Conservation (phyloP, 2,888 invertebrate species). For the Clivina fossor region DNA sequence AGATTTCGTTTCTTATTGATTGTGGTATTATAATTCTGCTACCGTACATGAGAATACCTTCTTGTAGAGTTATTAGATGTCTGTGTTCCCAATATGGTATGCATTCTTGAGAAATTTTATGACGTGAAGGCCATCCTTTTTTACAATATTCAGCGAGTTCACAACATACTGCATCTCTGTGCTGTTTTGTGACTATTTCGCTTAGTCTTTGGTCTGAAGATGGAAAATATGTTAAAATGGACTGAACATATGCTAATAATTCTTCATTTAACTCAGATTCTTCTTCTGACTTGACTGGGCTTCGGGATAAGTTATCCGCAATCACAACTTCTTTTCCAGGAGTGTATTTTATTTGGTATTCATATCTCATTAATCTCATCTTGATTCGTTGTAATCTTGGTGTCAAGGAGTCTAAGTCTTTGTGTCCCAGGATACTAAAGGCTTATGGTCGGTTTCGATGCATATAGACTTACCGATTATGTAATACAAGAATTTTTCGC, state of each 20-base stretch:
- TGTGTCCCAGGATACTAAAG: constrained; percentile 26
- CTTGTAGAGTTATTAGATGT: constrained; percentile 27
- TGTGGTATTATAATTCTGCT: constrained; percentile 35
- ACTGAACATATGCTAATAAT: constrained; percentile 13
- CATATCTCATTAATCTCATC: constrained; percentile 33
- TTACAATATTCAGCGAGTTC: constrained; percentile 12
- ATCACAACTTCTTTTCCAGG: constrained; percentile 32
- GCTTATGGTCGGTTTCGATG: constrained; percentile 24
- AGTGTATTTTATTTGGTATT: constrained; percentile 26
- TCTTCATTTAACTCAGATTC: constrained; percentile 18
- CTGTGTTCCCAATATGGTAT: constrained; percentile 30
- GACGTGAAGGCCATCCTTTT: constrained; percentile 35
- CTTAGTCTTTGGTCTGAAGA: constrained; percentile 17
- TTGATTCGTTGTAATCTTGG: constrained; percentile 21
- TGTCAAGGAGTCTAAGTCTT: constrained; percentile 24
- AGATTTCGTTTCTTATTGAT: constrained; percentile 32
- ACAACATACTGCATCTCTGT: constrained; percentile 13
- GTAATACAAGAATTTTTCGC: constrained; percentile 20
- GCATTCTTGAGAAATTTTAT: constrained; percentile 30
- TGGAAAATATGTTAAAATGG: constrained; percentile 8
- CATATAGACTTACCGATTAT: constrained; percentile 1
- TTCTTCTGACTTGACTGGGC: constrained; percentile 8
- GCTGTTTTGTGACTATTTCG: constrained; percentile 19
- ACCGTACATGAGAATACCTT: constrained; percentile 24
- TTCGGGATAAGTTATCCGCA: constrained; percentile 31